These are phyloP conservation scores for Hermatobates lingyangjiaoensis DNA, from an alignment of 1,140 invertebrate species.

Conservation along the genomic window DNA sequence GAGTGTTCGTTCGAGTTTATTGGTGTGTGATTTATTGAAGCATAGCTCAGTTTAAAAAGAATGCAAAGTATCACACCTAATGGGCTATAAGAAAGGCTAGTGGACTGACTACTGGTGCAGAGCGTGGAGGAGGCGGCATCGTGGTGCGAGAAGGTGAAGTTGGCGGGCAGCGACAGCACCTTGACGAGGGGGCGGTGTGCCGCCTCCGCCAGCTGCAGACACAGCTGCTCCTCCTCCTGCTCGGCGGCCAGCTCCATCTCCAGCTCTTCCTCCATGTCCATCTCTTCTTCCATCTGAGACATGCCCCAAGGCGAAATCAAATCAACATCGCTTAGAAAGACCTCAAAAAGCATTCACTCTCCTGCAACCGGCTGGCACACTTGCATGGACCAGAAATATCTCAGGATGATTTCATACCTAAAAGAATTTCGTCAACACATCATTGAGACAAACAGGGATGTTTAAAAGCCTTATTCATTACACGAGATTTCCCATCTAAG, in stretches of 20 bases:
- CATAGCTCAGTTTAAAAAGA: no score
- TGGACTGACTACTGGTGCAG: constrained; percentile 7
- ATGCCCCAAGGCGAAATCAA: not conserved
- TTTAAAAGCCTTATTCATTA: no score
- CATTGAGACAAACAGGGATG: no score
- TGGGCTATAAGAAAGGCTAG: no score
- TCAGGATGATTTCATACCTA: no score
- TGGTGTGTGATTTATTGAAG: no score
- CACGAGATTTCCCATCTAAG: no score
- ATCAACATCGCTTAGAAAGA: not conserved
- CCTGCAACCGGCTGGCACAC: no score
- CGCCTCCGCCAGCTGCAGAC: constrained; percentile 28
- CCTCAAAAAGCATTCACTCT: no score
- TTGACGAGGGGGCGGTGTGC: constrained; percentile 31
- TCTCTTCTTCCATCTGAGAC: constrained; percentile 68
- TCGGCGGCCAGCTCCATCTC: constrained; percentile 55
- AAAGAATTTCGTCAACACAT: no score
- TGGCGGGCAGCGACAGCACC: constrained; percentile 36
- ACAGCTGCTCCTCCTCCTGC: constrained; percentile 45
- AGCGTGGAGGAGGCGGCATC: not conserved
- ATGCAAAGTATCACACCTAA: not conserved
- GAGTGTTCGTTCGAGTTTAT: no score
- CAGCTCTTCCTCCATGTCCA: constrained; percentile 75
- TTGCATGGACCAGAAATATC: no score
- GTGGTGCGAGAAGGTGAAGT: constrained; percentile 30